These are phyloP conservation scores for Drosophila paulistorum DNA, from an alignment of 1,140 invertebrate genomes.

Conservation along the genomic window DNA sequence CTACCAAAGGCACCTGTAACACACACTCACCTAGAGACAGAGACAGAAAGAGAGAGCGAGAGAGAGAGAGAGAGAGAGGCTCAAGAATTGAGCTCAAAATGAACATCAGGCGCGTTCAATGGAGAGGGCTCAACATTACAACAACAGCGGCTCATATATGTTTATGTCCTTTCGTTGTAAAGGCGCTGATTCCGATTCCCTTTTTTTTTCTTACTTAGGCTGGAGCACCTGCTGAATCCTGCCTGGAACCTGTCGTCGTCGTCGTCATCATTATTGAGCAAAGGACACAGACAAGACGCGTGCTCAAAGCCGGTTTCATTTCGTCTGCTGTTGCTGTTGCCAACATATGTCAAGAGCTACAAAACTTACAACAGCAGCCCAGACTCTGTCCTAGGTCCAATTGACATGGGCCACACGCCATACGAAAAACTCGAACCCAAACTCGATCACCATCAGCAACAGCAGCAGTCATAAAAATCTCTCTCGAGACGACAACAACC, in stretches of 20 bases:
- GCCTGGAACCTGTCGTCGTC: conserved; percentile 65
- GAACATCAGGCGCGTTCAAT: conserved; percentile 16
- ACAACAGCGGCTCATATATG: conserved; percentile 71
- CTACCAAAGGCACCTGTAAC: conserved; percentile 53
- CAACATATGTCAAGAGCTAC: conserved; percentile 70
- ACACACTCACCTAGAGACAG: conserved; percentile 1
- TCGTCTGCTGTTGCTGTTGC: conserved; percentile 17
- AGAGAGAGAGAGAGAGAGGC: conserved; percentile 18
- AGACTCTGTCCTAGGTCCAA: conserved; percentile 37
- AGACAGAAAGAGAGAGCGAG: too few relatives aligned
- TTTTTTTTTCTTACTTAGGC: conserved; percentile 40
- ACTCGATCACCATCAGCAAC: conserved; percentile 38
- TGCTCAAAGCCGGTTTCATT: conserved; percentile 73
- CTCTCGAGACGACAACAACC: conserved; percentile 48
- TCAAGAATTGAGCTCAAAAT: conserved; percentile 29
- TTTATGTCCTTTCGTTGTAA: conserved; percentile 80
- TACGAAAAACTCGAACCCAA: conserved; percentile 11
- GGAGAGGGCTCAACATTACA: conserved; percentile 63
- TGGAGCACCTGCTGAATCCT: conserved; percentile 77
- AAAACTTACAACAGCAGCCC: conserved; percentile 60
- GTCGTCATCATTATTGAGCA: conserved; percentile 65
- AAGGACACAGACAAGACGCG: conserved; percentile 68
- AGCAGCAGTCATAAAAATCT: conserved; percentile 74
- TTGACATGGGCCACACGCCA: conserved; percentile 79
- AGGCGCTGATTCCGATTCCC: conserved; percentile 75